Evolutionary conservation across 2,113 vertebrate species (phyloP).

Genomic region (Apistogramma diplotaenia): DNA sequence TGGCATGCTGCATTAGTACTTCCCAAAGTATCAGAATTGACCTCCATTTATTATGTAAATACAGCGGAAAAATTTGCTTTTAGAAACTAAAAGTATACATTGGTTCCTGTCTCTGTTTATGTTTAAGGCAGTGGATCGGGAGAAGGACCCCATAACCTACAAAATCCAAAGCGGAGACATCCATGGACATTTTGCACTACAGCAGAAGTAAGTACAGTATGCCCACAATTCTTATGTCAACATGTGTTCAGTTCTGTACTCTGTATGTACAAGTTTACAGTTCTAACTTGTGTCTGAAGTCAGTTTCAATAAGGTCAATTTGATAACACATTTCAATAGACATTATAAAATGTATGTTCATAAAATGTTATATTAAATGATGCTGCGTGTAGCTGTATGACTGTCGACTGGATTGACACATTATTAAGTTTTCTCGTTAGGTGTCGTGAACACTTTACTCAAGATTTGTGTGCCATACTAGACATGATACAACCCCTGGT

Average conservation of each 20-base stretch:
- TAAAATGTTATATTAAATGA: background rate
- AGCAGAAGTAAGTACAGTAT: conserved; percentile 79
- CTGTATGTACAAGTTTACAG: background rate
- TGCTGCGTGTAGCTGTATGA: background rate
- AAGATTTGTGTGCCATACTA: too few relatives aligned
- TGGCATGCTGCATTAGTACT: background rate
- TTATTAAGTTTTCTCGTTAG: background rate
- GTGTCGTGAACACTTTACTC: background rate
- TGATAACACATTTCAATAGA: background rate
- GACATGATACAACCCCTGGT: background rate
- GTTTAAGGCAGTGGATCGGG: conserved; percentile 90
- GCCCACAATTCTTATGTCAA: background rate
- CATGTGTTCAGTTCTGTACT: background rate
- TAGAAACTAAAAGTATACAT: background rate
- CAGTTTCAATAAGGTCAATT: background rate
- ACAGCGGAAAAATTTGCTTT: background rate
- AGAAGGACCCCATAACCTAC: conserved; percentile 89
- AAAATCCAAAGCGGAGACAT: conserved; percentile 89
- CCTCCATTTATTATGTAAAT: background rate
- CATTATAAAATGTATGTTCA: background rate
- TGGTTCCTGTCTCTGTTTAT: conserved; percentile 17
- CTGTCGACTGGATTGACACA: background rate
- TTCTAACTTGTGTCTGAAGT: background rate
- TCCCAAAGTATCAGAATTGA: background rate
- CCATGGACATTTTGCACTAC: conserved; percentile 87